Evolutionary conservation across 1,140 invertebrate species (phyloP).

Genomic region (Neotoxoptera formosana): DNA sequence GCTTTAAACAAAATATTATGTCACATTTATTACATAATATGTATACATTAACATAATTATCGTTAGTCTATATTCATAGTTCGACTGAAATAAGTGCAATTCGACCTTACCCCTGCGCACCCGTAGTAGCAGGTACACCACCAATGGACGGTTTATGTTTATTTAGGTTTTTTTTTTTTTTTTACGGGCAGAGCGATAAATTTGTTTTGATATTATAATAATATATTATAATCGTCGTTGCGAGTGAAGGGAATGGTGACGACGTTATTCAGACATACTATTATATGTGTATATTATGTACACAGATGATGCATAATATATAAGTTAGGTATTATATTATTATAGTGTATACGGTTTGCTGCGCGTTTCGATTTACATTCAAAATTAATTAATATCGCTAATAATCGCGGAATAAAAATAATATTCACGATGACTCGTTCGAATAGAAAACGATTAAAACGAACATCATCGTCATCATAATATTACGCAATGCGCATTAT

Average conservation of each 20-base stretch:
- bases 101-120: too few relatives aligned
- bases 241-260: neutral
- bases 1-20: too few relatives aligned
- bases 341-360: neutral
- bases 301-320: neutral
- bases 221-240: neutral
- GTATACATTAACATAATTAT: too few relatives aligned
- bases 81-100: too few relatives aligned
- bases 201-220: neutral
- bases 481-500: neutral
- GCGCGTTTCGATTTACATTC: conserved; percentile 19
- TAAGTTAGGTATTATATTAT: neutral
- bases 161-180: neutral
- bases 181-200: neutral
- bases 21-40: too few relatives aligned
- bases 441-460: neutral
- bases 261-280: neutral
- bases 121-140: neutral
- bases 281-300: too few relatives aligned
- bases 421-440: neutral
- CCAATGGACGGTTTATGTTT: neutral
- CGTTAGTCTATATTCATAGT: too few relatives aligned
- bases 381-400: neutral
- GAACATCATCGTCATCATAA: neutral
- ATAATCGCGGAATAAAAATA: neutral